A percentile compares a stretch with the other conserved stretches of the same genome.
phyloP scores from a whole-genome alignment of 2,113 vertebrate species.

The Ursus arctos region DNA sequence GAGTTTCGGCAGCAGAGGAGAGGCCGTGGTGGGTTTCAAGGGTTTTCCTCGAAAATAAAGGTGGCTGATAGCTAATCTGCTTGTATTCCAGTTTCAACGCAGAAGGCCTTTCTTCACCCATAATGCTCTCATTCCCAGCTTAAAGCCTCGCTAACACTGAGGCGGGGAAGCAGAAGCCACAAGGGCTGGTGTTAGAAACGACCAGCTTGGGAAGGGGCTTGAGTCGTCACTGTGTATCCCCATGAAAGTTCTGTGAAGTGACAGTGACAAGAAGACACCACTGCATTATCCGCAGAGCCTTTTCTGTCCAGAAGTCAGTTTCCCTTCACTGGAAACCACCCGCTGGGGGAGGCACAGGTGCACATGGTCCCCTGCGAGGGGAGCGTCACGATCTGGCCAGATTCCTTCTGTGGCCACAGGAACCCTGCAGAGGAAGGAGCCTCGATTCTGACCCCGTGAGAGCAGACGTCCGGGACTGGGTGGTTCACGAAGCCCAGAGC shows the following conservation, averaged over 20 bases:
- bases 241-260: background rate
- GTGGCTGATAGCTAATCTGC: background rate
- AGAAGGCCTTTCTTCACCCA: background rate
- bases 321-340: background rate
- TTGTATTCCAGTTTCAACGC: background rate
- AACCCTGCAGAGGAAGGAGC: background rate
- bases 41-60: background rate
- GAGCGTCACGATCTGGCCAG: too few species aligned
- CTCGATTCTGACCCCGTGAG: rapidly evolving
- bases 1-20: background rate
- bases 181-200: rapidly evolving
- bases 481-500: background rate
- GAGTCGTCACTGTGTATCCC: rapidly evolving
- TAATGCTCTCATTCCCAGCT: rapidly evolving
- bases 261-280: rapidly evolving
- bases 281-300: rapidly evolving
- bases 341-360: rapidly evolving
- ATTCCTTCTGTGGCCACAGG: background rate
- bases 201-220: rapidly evolving
- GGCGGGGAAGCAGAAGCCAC: background rate
- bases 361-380: rapidly evolving
- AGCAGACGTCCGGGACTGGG: rapidly evolving
- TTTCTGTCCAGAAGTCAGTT: background rate
- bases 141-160: background rate
- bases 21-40: rapidly evolving